phyloP scores from a whole-genome alignment of 2,888 invertebrate genomes.

The Agriopis leucophaearia region DNA sequence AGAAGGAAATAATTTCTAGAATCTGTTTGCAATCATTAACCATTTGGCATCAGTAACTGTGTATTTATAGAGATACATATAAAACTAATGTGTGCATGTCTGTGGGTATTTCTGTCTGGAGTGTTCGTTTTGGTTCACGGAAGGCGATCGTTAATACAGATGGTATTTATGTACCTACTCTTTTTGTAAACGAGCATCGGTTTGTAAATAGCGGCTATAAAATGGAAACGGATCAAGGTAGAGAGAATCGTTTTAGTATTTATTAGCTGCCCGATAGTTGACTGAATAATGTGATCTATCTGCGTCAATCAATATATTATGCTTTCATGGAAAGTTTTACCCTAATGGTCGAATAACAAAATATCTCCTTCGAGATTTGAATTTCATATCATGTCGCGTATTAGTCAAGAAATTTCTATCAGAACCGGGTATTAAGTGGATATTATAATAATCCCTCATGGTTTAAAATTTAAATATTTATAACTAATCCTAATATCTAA shows the following conservation, averaged over 20 bases:
- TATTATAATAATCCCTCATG: background rate
- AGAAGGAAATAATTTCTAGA: slow-evolving; percentile 28
- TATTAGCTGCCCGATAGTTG: slow-evolving; percentile 62
- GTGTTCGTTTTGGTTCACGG: slow-evolving; percentile 44
- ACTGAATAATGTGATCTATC: slow-evolving; percentile 68
- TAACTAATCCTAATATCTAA: background rate
- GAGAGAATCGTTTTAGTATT: slow-evolving; percentile 63
- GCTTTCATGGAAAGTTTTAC: slow-evolving; percentile 47
- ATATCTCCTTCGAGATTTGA: slow-evolving; percentile 34
- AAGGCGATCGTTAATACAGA: slow-evolving; percentile 45
- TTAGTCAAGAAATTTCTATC: slow-evolving; percentile 17
- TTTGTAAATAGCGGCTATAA: slow-evolving; percentile 49
- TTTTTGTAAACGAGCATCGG: slow-evolving; percentile 49
- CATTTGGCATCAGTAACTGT: slow-evolving; percentile 38
- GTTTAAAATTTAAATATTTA: background rate
- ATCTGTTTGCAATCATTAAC: slow-evolving; percentile 42
- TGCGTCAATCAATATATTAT: slow-evolving; percentile 64
- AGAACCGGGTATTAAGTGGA: slow-evolving; percentile 22
- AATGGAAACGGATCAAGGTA: slow-evolving; percentile 73
- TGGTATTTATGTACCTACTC: slow-evolving; percentile 44
- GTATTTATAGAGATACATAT: slow-evolving; percentile 42
- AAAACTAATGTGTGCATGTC: slow-evolving; percentile 38
- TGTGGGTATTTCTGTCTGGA: slow-evolving; percentile 45
- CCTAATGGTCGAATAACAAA: slow-evolving; percentile 36
- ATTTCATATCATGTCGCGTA: slow-evolving; percentile 12